Evolutionary conservation across 2,113 vertebrate genomes (phyloP).

Genomic region (Neodontobutis hainanensis): DNA sequence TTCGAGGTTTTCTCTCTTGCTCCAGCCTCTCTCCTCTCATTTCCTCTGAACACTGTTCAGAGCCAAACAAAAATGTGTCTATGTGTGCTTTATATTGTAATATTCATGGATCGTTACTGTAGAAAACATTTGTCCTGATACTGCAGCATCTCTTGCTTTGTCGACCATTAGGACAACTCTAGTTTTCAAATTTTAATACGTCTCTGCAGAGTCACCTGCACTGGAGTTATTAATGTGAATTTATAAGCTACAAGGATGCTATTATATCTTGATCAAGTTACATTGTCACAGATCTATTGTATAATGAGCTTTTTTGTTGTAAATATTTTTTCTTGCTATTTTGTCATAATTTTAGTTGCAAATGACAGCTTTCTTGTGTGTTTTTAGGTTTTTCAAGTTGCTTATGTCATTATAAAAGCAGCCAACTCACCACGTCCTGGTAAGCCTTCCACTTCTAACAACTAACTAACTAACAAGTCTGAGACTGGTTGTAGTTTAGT

Average conservation of each 20-base stretch:
- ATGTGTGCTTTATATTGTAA: not conserved
- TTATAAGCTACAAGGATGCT: not conserved
- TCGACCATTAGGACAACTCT: too few relatives aligned
- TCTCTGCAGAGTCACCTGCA: too few relatives aligned
- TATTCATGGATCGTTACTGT: not conserved
- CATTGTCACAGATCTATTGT: too few relatives aligned
- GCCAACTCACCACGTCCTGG: conserved; percentile 96
- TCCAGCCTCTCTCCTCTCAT: not conserved
- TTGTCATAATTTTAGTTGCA: not conserved
- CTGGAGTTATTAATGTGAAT: not conserved
- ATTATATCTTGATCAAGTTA: too few relatives aligned
- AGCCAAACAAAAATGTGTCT: not conserved
- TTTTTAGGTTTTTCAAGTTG: conserved; percentile 92
- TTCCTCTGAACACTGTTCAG: not conserved
- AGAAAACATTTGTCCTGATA: not conserved
- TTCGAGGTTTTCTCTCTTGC: not conserved
- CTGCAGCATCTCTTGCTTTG: not conserved
- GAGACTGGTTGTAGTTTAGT: too few relatives aligned
- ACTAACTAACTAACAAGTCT: too few relatives aligned
- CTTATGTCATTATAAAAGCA: conserved; percentile 94
- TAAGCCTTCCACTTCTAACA: conserved; percentile 18
- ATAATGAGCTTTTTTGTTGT: too few relatives aligned
- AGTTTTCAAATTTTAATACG: too few relatives aligned
- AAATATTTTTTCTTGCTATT: not conserved
- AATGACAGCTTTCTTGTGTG: not conserved